Evolutionary conservation across 2,888 invertebrate genomes (phyloP), one percentile per base, ranked within the genome.

Genomic region (Athalia cordata): DNA sequence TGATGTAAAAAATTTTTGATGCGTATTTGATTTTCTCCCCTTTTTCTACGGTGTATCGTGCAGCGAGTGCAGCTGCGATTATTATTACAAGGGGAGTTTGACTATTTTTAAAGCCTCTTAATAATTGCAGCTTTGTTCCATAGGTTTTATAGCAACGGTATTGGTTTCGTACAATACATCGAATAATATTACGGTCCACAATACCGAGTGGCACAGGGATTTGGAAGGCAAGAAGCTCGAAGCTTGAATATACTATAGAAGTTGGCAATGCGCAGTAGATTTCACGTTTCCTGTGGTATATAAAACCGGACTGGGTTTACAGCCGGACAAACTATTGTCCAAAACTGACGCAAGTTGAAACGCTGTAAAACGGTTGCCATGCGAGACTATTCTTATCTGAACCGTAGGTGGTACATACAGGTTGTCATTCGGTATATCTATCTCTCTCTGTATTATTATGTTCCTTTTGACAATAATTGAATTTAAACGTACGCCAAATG

Each of bases 401-500:
- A 11, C 50, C 50, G 68, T 68, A 43, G 8, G 52, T 29, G 29
- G 29, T 55, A 55, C n/a, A 29, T 11, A 55, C 68, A 55, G 55
- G 55, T 55, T 66, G 11, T 59, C 59, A 5, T n/a, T 11, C 59
- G 11, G n/a, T 59, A n/a, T 11, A 11, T 59, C n/a, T 59, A 5
- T 11, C 8, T 43, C 64, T 43, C 29, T 43, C 64, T 13, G 3
- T 50, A 50, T 49, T 11, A 1, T 29, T 43, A 7, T 68, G 11
- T 29, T 43, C 47, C 59, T 72, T 43, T 70, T 43, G 29, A 57
- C 59, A 45, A 61, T 72, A 76, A 65, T 62, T 62, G 70, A 77
- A 77, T 77, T 70, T 77, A 77, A 61, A 62, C 50, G 52, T 77
- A 70, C 67, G 77, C 59, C 62, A 62, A 47, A 72, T 67, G 61